phyloP scores from a whole-genome alignment of 2,797 vertebrate species.

The Poecilia velifera region DNA sequence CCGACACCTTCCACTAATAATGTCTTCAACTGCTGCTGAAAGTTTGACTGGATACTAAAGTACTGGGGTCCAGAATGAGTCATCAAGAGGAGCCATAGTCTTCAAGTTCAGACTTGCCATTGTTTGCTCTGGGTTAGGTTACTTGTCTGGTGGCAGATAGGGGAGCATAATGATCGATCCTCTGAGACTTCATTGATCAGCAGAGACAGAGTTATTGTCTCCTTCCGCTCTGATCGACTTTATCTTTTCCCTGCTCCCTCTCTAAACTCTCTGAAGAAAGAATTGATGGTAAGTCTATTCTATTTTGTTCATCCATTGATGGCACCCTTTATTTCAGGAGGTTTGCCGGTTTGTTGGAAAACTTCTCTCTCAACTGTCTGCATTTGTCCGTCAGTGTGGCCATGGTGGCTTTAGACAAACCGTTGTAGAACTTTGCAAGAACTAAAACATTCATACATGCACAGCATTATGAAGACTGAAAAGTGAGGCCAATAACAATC shows the following conservation, averaged over 20 bases:
- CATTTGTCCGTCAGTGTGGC: neutral
- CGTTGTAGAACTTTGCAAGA: neutral
- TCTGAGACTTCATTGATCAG: constrained; percentile 67
- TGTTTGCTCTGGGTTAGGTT: constrained; percentile 54
- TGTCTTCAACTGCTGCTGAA: constrained; percentile 24
- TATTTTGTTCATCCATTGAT: constrained; percentile 52
- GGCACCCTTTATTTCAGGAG: constrained; percentile 13
- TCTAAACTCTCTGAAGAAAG: constrained; percentile 35
- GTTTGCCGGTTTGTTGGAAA: constrained; percentile 12
- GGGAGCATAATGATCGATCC: constrained; percentile 60
- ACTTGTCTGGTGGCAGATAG: constrained; percentile 44
- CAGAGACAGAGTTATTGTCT: constrained; percentile 61
- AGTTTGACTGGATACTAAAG: constrained; percentile 20
- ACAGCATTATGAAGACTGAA: neutral
- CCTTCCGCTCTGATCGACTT: constrained; percentile 43
- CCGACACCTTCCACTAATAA: constrained; percentile 1
- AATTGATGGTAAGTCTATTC: constrained; percentile 60
- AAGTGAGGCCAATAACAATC: neutral
- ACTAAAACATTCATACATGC: neutral
- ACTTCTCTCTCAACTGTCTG: neutral
- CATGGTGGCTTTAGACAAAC: neutral
- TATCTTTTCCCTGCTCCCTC: constrained; percentile 21
- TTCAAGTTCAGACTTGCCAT: constrained; percentile 23
- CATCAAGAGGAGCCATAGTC: constrained; percentile 34
- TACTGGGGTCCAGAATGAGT: constrained; percentile 35